Conservation (phyloP, 2,888 invertebrate species). For the Athripsodes cinereus region DNA sequence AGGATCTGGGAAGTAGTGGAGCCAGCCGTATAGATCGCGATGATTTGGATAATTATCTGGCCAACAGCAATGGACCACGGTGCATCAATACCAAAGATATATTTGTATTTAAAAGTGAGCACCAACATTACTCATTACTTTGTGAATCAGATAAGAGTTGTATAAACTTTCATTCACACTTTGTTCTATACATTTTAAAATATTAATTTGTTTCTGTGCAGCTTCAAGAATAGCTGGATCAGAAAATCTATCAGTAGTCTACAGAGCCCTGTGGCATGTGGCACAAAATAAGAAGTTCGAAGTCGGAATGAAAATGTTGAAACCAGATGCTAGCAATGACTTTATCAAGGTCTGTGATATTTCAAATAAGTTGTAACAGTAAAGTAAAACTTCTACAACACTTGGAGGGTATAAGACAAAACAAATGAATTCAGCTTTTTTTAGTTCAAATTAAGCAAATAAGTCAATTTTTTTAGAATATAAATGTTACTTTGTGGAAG, state of each 20-base stretch:
- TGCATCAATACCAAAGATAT: constrained; percentile 65
- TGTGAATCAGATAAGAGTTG: background rate
- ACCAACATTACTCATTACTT: background rate
- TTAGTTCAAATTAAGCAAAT: no score
- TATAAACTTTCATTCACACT: background rate
- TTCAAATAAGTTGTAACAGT: background rate
- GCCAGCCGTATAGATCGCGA: constrained; percentile 43
- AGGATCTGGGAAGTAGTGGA: constrained; percentile 53
- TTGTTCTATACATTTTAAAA: background rate
- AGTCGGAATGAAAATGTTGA: constrained; percentile 75
- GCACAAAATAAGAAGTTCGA: constrained; percentile 69
- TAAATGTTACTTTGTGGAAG: no score
- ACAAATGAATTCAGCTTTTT: no score
- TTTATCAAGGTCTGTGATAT: constrained; percentile 50
- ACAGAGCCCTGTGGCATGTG: constrained; percentile 72
- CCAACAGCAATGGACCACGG: constrained; percentile 55
- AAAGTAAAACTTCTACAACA: no score
- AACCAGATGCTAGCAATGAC: constrained; percentile 55
- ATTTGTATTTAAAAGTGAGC: constrained; percentile 59
- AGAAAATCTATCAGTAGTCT: constrained; percentile 59
- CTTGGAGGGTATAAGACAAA: no score
- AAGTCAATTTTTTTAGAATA: no score
- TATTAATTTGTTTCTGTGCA: constrained; percentile 27
- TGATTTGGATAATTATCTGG: constrained; percentile 44
- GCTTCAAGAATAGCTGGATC: constrained; percentile 58